Evolutionary conservation across 1,140 invertebrate species (phyloP).

Genomic region (Hypothenemus hampei): DNA sequence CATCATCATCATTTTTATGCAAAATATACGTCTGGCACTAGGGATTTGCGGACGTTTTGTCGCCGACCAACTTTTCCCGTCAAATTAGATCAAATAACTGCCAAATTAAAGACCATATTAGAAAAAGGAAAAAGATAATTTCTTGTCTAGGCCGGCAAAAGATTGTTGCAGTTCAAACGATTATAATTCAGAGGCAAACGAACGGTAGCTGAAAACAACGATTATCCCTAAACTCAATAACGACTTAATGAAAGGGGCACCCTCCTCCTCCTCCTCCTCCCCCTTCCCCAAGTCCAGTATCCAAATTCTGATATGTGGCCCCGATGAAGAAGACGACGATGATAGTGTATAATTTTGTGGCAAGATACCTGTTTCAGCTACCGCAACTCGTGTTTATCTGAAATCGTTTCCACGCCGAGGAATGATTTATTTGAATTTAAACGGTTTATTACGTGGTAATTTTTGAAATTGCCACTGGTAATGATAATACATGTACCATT

Average conservation of each 20-base stretch:
- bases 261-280: too few relatives aligned
- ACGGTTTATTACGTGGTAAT: constrained; percentile 18
- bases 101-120: constrained; percentile 6
- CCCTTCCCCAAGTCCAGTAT: constrained; percentile 2
- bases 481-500: background rate
- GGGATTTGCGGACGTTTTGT: too few relatives aligned
- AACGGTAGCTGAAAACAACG: constrained; percentile 6
- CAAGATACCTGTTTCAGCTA: constrained; percentile 20
- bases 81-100: constrained; percentile 22
- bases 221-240: constrained; percentile 18
- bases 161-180: constrained; percentile 6
- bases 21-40: constrained; percentile 5
- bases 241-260: constrained; percentile 21
- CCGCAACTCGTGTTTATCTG: constrained; percentile 16
- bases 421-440: constrained; percentile 24
- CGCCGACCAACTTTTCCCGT: too few relatives aligned
- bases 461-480: constrained; percentile 13
- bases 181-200: too few relatives aligned
- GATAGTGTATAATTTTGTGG: constrained; percentile 20
- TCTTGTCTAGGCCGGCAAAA: background rate
- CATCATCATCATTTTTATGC: background rate
- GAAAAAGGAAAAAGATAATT: too few relatives aligned
- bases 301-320: constrained; percentile 16
- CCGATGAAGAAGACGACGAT: too few relatives aligned
- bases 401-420: constrained; percentile 7